Evolutionary conservation across 1,140 invertebrate genomes (phyloP), one percentile per base, ranked within the genome.

Genomic region (Magallana angulata): DNA sequence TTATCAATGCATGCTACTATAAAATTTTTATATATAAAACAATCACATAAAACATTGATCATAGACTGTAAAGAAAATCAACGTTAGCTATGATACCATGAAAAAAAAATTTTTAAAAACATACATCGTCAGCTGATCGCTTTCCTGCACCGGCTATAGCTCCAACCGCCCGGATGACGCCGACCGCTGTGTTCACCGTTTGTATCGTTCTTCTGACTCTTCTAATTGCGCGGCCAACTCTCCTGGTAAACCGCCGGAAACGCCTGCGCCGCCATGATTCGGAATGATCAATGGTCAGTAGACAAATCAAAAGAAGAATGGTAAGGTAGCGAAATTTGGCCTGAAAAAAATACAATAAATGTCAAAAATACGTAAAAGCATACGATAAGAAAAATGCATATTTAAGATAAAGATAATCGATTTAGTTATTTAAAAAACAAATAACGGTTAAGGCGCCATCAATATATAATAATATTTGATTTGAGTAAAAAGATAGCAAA

Each of bases 41-140:
- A 36, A 36, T 36, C 36, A 1, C 36, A 36, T 36, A 36, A 36
- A 36, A 36, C 36, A 5, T 36, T 2, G 5, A 36, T 36, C 1
- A 36, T 5, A 36, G 36, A 36, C 1, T 36, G 1, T 36, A 36
- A 36, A 36, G 5, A 36, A 36, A 36, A 36, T 36, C 36, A 36
- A 36, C 36, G 1, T 36, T 36, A 36, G 5, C 36, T 36, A 36
- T 36, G 1, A 2, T 36, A 5, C 5, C 1, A 36, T 24, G 1
- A 5, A 36, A 36, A 36, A 36, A 36, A 2, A 1, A 1, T 36
- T 48, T 5, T 4, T 48, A 48, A 48, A 48, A 76, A 76, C 68
- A 76, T 30, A 76, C 68, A 24, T 12, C 36, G 24, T 76, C 68
- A 30, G 24, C 68, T 12, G 68, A 76, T 76, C 68, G 68, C 68